These are phyloP conservation scores for Nannoperca australis DNA, from an alignment of 2,797 vertebrate genomes.

Conservation along the genomic window DNA sequence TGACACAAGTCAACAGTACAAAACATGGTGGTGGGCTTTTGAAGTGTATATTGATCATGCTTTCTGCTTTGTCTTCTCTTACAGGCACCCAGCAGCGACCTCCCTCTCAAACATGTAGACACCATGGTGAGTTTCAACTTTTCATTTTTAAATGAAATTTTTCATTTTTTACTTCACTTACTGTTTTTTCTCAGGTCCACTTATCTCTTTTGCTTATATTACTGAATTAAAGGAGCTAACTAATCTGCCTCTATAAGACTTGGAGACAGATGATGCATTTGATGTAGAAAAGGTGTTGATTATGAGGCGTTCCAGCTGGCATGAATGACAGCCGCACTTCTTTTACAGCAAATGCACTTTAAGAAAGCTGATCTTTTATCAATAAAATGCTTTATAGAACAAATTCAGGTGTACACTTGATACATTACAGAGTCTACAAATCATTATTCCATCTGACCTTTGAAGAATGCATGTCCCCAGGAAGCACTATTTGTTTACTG, in stretches of 20 bases:
- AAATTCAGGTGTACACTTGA: background rate
- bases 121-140: constrained; percentile 86
- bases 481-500: background rate
- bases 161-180: background rate
- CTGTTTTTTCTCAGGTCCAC: constrained; percentile 7
- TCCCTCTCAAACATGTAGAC: constrained; percentile 90
- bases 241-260: constrained; percentile 7
- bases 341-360: background rate
- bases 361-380: background rate
- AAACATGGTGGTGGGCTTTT: background rate
- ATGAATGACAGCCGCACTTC: background rate
- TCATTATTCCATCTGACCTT: background rate
- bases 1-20: constrained; percentile 1
- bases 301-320: constrained; percentile 12
- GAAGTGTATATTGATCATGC: constrained; percentile 24
- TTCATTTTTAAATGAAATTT: no score
- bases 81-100: constrained; percentile 87
- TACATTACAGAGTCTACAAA: background rate
- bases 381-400: background rate
- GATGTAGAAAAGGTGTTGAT: background rate
- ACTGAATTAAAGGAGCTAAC: background rate
- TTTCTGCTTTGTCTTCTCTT: constrained; percentile 45
- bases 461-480: background rate
- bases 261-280: constrained; percentile 8
- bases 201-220: constrained; percentile 19